Evolutionary conservation across 2,113 vertebrate genomes (phyloP).

Genomic region (Copsychus sechellarum): DNA sequence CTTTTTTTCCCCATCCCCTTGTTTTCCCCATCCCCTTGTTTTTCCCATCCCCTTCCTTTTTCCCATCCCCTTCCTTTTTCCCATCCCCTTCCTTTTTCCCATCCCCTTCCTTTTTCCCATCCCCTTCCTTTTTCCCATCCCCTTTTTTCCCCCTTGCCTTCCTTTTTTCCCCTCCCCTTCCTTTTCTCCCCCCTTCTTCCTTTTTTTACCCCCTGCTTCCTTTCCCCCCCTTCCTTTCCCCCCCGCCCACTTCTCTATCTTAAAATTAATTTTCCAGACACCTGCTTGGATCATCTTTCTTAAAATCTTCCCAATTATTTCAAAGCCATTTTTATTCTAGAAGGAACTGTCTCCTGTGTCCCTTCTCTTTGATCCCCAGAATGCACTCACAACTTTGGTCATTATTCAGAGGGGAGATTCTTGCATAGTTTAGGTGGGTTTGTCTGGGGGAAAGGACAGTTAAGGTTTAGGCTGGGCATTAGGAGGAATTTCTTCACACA

Average conservation of each 20-base stretch:
- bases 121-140: no score
- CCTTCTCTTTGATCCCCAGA: background rate
- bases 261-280: background rate
- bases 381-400: accelerated
- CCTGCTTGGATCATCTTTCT: background rate
- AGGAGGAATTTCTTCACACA: background rate
- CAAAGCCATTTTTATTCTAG: accelerated
- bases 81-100: no score
- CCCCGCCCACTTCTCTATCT: background rate
- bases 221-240: no score
- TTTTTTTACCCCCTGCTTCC: no score
- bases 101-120: no score
- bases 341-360: background rate
- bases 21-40: no score
- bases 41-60: no score
- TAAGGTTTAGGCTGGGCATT: background rate
- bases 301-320: background rate
- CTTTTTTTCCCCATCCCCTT: no score
- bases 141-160: no score
- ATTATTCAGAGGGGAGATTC: background rate
- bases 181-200: background rate
- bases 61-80: no score
- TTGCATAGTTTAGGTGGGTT: background rate
- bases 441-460: background rate
- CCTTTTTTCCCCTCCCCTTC: no score